Percentiles rank a stretch among this genome's conserved stretches.
Evolutionary conservation across 2,113 vertebrate genomes (phyloP).

Genomic region (Eulacestoma nigropectus): DNA sequence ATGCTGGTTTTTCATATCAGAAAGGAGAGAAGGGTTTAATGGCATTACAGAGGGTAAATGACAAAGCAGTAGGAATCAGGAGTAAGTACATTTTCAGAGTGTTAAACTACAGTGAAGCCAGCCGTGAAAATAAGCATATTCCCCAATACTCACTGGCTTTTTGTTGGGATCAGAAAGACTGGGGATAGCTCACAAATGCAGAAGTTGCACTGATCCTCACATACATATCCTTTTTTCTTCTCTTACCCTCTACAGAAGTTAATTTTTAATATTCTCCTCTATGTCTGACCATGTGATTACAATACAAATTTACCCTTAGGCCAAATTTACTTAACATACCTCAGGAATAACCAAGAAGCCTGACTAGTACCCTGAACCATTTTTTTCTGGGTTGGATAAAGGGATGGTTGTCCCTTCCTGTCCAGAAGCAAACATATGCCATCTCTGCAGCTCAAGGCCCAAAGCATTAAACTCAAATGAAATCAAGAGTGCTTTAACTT

Average conservation of each 20-base stretch:
- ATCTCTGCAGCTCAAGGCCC: not conserved
- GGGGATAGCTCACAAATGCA: not conserved
- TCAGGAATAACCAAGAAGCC: not conserved
- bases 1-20: not conserved
- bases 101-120: too few relatives aligned
- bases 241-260: not conserved
- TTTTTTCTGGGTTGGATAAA: not conserved
- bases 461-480: not conserved
- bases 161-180: not conserved
- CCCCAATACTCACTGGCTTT: not conserved
- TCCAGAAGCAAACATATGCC: not conserved
- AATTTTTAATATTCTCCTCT: not conserved
- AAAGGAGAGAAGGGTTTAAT: not conserved
- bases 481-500: not conserved
- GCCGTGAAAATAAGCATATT: not conserved
- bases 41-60: not conserved
- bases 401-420: not conserved
- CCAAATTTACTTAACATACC: not conserved
- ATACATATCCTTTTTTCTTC: not conserved
- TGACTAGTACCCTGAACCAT: not conserved
- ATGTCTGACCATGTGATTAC: not conserved
- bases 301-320: not conserved
- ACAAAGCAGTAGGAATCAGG: not conserved
- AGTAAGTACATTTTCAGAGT: not conserved
- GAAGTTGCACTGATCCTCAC: not conserved